Percentiles rank a stretch among this genome's conserved stretches.
phyloP scores from a whole-genome alignment of 2,888 invertebrate genomes.

The Erpobdella octoculata region DNA sequence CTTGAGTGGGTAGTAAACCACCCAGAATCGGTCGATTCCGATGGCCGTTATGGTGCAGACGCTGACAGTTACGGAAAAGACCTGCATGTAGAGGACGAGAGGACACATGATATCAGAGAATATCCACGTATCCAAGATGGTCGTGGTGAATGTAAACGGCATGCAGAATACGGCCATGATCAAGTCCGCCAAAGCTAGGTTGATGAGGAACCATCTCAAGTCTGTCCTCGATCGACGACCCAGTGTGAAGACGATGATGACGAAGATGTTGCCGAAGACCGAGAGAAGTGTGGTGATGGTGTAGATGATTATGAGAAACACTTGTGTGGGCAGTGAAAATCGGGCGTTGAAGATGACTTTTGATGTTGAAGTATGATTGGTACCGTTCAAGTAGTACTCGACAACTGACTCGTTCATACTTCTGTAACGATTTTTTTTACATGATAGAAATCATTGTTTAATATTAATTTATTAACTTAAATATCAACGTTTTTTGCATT shows the following conservation, averaged over 20 bases:
- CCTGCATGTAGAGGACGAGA: conserved; percentile 54
- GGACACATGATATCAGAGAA: conserved; percentile 55
- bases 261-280: conserved; percentile 53
- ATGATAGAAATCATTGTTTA: too few relatives aligned
- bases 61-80: conserved; percentile 53
- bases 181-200: conserved; percentile 77
- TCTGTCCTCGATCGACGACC: conserved; percentile 49
- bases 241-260: conserved; percentile 53
- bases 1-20: conserved; percentile 47
- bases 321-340: conserved; percentile 37
- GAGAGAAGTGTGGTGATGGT: conserved; percentile 53
- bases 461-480: too few relatives aligned
- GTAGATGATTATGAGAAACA: conserved; percentile 52
- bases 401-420: too few relatives aligned
- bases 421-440: too few relatives aligned
- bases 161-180: conserved; percentile 82
- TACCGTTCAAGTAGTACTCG: too few relatives aligned
- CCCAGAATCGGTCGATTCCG: conserved; percentile 53
- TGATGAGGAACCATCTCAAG: conserved; percentile 64
- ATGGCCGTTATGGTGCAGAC: conserved; percentile 55
- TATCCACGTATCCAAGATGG: conserved; percentile 53
- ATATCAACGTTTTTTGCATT: too few relatives aligned
- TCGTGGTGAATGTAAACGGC: conserved; percentile 67
- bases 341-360: too few relatives aligned
- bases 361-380: too few relatives aligned